A percentile compares a stretch with the other conserved stretches of the same genome.
phyloP scores from a whole-genome alignment of 2,888 invertebrate species.

The Acleris holmiana region DNA sequence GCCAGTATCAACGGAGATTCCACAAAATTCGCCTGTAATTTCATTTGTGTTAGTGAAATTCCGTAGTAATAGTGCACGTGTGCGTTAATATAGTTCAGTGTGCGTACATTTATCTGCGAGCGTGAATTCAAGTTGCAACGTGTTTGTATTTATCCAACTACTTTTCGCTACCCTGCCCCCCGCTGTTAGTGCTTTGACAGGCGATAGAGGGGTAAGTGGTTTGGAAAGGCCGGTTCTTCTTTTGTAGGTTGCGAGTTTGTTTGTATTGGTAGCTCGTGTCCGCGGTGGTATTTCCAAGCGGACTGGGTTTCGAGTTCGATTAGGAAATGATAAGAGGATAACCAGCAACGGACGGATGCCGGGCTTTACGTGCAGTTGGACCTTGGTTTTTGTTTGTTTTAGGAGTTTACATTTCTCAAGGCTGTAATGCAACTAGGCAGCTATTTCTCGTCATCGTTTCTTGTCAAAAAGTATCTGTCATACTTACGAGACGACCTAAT shows the following conservation, averaged over 20 bases:
- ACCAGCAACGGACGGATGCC: slow-evolving; percentile 38
- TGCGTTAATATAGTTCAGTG: slow-evolving; percentile 40
- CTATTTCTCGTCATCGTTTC: no score
- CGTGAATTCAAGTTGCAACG: slow-evolving; percentile 57
- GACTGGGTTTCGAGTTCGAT: slow-evolving; percentile 47
- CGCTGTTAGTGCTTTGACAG: slow-evolving; percentile 36
- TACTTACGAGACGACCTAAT: no score
- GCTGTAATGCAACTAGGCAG: neutral
- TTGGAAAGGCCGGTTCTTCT: slow-evolving; percentile 35
- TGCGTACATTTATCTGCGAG: slow-evolving; percentile 53
- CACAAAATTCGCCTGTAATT: slow-evolving; percentile 61
- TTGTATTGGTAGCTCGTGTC: slow-evolving; percentile 44
- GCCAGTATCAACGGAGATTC: slow-evolving; percentile 62
- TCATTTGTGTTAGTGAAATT: slow-evolving; percentile 48
- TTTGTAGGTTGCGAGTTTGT: slow-evolving; percentile 25
- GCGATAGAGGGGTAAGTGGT: slow-evolving; percentile 48
- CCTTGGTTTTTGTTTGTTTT: slow-evolving; percentile 28
- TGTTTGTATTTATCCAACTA: slow-evolving; percentile 50
- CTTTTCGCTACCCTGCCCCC: slow-evolving; percentile 49
- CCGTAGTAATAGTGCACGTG: slow-evolving; percentile 38
- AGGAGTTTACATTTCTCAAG: slow-evolving; percentile 11
- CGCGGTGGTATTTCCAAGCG: slow-evolving; percentile 51
- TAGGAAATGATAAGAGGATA: slow-evolving; percentile 48
- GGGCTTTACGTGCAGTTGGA: slow-evolving; percentile 33
- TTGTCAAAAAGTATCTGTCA: no score